Percentiles rank a stretch among this genome's conserved stretches.
Conservation (phyloP, 2,113 vertebrate species). For the Aspiorhynchus laticeps region DNA sequence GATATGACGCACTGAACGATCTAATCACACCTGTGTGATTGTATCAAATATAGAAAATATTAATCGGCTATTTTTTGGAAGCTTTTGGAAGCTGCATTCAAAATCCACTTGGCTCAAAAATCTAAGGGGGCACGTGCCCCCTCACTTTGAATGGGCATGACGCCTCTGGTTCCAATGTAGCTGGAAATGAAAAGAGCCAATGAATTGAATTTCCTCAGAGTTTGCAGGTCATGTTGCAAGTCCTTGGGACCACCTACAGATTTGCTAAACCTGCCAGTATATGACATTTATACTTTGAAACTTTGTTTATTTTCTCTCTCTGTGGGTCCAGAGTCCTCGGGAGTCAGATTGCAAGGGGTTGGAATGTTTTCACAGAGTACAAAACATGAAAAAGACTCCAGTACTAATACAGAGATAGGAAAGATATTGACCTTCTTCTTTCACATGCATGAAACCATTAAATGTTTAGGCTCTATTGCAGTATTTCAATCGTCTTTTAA, state of each 20-base stretch:
- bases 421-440: conserved; percentile 48
- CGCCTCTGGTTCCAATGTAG: conserved; percentile 26
- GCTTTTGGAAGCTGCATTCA: no score
- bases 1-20: no score
- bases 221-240: conserved; percentile 46
- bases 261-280: conserved; percentile 52
- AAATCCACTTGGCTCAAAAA: no score
- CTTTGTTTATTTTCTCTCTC: conserved; percentile 55
- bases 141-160: no score
- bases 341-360: conserved; percentile 51
- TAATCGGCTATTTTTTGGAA: no score
- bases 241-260: conserved; percentile 56
- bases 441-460: conserved; percentile 9
- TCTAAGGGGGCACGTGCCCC: no score
- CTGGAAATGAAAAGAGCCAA: conserved; percentile 39
- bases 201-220: conserved; percentile 43
- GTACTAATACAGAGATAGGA: conserved; percentile 41
- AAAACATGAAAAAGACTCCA: conserved; percentile 41
- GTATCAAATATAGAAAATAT: no score
- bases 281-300: conserved; percentile 52
- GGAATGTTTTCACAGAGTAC: conserved; percentile 42
- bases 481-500: conserved; percentile 19
- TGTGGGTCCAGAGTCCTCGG: conserved; percentile 25
- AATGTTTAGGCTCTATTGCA: conserved; percentile 27
- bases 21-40: no score